phyloP scores from a whole-genome alignment of 2,113 vertebrate species.

The Hemibagrus wyckioides region DNA sequence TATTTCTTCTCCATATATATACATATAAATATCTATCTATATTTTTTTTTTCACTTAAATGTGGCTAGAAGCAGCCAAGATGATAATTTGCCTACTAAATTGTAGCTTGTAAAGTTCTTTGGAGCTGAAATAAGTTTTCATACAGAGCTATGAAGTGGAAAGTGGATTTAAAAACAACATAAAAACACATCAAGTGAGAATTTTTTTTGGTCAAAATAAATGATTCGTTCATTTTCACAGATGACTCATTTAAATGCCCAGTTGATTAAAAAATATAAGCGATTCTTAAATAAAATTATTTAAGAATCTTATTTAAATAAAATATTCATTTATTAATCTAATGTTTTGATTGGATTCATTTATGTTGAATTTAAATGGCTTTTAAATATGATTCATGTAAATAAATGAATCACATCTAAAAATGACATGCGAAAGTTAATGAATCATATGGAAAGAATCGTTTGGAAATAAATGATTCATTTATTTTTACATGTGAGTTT shows the following conservation, averaged over 20 bases:
- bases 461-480: no score
- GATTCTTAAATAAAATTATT: neutral
- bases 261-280: neutral
- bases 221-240: neutral
- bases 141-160: conserved; percentile 13
- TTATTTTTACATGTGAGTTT: no score
- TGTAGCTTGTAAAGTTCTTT: conserved; percentile 38
- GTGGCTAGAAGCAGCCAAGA: conserved; percentile 39
- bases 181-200: neutral
- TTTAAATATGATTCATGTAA: no score
- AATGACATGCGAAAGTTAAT: no score
- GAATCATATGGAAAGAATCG: no score
- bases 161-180: neutral
- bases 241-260: neutral
- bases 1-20: conserved; percentile 47
- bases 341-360: no score
- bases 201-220: no score
- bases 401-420: no score
- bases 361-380: no score
- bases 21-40: neutral
- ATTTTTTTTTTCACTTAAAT: conserved; percentile 64
- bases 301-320: no score
- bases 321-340: no score
- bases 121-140: conserved; percentile 25
- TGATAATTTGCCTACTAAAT: conserved; percentile 38